Percentiles rank a stretch among this genome's conserved stretches.
These are phyloP conservation scores for Origma solitaria DNA, from an alignment of 2,113 vertebrate species.

Conservation along the genomic window DNA sequence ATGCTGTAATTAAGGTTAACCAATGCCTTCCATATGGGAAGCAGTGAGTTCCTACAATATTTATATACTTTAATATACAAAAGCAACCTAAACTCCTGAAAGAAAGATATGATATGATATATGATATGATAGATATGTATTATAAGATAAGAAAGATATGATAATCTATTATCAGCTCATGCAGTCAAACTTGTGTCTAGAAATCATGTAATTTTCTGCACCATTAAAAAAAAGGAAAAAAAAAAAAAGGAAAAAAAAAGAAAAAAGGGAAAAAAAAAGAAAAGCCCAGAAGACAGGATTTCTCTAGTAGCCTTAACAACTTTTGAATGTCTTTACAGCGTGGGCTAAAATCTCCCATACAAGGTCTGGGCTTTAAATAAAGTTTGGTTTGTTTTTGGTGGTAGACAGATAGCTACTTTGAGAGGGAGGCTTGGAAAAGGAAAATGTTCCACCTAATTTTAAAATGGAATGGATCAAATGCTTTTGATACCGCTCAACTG, in stretches of 20 bases:
- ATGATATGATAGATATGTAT: too few relatives aligned
- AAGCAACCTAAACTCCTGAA: not conserved
- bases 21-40: not conserved
- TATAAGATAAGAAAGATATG: too few relatives aligned
- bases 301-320: conserved; percentile 15
- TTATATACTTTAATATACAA: not conserved
- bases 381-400: not conserved
- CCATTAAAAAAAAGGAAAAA: not conserved
- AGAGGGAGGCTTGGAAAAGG: not conserved
- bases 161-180: not conserved
- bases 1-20: not conserved
- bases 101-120: not conserved
- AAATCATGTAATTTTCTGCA: not conserved
- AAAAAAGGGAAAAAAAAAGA: not conserved
- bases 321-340: not conserved
- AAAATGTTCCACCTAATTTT: not conserved
- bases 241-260: not conserved
- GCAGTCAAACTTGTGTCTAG: not conserved
- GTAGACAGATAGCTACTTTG: not conserved
- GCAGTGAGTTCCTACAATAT: not conserved
- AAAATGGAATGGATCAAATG: not conserved
- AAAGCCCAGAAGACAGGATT: not conserved
- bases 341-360: not conserved
- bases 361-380: not conserved
- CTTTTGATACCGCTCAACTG: not conserved